These are phyloP conservation scores for Erebia ligea DNA, from an alignment of 2,888 invertebrate genomes.

Conservation along the genomic window DNA sequence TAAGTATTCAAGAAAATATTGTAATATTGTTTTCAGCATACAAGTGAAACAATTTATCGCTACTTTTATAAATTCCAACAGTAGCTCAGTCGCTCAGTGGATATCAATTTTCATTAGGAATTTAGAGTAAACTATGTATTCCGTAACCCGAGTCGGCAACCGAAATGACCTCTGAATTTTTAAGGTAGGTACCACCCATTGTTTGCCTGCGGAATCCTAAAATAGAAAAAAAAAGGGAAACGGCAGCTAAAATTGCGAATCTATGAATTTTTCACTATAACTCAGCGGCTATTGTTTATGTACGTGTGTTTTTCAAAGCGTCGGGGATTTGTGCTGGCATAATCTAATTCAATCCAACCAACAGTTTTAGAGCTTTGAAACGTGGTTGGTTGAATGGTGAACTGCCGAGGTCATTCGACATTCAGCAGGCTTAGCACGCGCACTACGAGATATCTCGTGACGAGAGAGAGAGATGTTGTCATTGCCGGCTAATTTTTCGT, in stretches of 20 bases:
- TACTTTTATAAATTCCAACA: too few species aligned
- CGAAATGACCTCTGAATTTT: not conserved
- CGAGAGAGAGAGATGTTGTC: too few species aligned
- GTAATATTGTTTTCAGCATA: too few species aligned
- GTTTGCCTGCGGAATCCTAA: not conserved
- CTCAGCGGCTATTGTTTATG: slow-evolving; percentile 37
- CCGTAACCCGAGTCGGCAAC: too few species aligned
- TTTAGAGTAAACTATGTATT: too few species aligned
- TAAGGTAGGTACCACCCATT: not conserved
- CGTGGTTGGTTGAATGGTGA: not conserved
- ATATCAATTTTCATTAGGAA: too few species aligned
- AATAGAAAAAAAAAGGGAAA: slow-evolving; percentile 26
- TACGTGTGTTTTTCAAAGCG: slow-evolving; percentile 35
- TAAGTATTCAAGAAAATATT: too few species aligned
- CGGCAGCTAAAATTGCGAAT: slow-evolving; percentile 33
- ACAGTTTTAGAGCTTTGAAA: slow-evolving; percentile 15
- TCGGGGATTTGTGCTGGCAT: slow-evolving; percentile 30
- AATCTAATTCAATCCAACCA: slow-evolving; percentile 32
- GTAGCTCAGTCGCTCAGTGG: too few species aligned
- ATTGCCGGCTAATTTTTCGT: too few species aligned
- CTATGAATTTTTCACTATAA: slow-evolving; percentile 43
- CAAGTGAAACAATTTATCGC: too few species aligned
- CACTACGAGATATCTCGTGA: too few species aligned
- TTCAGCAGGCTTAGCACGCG: too few species aligned
- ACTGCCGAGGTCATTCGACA: not conserved